Evolutionary conservation across 2,888 invertebrate species (phyloP), one percentile per base, ranked within the genome.

Genomic region (Lottia gigantea): DNA sequence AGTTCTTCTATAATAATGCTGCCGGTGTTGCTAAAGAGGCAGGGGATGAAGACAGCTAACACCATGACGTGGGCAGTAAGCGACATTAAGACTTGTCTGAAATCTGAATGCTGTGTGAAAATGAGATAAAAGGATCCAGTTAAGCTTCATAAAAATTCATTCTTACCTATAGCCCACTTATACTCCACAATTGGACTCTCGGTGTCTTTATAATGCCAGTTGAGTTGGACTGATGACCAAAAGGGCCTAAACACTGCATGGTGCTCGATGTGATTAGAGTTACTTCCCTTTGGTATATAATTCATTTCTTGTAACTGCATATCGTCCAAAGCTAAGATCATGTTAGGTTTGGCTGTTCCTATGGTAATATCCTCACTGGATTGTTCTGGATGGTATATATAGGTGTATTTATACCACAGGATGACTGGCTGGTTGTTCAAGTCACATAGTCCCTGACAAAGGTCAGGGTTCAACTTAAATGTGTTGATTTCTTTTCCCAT

Each of bases 181-280:
- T 72, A 74, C 15, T 74, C 70, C 25, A 66, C 61, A 11, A 74
- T 67, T 14, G 70, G 64, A 19, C 70, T 64, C n/a, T 68, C 55
- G 15, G 25, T 46, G 26, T 74, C 74, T 23, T 26, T 15, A 45
- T 72, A 74, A 45, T 74, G 72, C 74, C 74, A 74, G 16, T 67
- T 40, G 23, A 68, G 26, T 12, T 74, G 72, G n/a, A 74, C 25
- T 46, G 68, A 65, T 6, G 74, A 70, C 74, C 72, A 74, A 31
- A 66, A 68, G 1, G 72, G 70, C 46, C 68, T 63, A 62, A 72
- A 74, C 47, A 74, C 66, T 23, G 67, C 64, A 40, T 64, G 66
- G 16, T 40, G 40, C 15, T 31, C 19, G 19, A 55, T 23, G 14
- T 55, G 55, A 55, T 55, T 55, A 23, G 45, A 62, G 16, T 46